Conservation (phyloP, 92 coral and sea anemone genomes). For the Bergia sp. region DNA sequence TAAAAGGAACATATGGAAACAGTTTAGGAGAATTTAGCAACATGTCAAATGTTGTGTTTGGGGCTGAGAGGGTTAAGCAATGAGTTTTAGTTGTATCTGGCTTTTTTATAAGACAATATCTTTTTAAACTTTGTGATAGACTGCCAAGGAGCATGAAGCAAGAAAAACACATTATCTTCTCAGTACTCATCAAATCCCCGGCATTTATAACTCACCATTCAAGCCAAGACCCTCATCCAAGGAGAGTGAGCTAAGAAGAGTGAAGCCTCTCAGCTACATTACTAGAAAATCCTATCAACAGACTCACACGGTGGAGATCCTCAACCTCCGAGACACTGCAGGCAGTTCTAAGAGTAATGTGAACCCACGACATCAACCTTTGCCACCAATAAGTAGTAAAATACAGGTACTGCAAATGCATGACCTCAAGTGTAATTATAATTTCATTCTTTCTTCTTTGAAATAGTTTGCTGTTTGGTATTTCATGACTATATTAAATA, state of each 20-base stretch:
- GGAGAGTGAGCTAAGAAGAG: conserved; percentile 78
- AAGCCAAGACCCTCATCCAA: conserved; percentile 67
- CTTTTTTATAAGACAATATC: too few relatives aligned
- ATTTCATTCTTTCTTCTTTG: too few relatives aligned
- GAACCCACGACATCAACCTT: conserved; percentile 59
- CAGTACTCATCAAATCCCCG: conserved; percentile 94
- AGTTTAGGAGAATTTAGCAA: too few relatives aligned
- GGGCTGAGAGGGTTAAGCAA: too few relatives aligned
- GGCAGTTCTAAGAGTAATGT: conserved; percentile 34
- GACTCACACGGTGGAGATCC: conserved; percentile 62
- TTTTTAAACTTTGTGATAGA: conserved; percentile 42
- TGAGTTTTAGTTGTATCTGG: too few relatives aligned
- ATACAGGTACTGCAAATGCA: conserved; percentile 61
- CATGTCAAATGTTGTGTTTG: too few relatives aligned
- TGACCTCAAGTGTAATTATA: neutral
- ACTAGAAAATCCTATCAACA: conserved; percentile 54
- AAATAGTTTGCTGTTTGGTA: too few relatives aligned
- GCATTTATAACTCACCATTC: conserved; percentile 88
- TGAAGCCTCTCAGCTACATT: conserved; percentile 67
- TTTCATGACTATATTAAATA: too few relatives aligned
- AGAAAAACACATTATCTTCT: conserved; percentile 82
- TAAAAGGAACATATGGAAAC: too few relatives aligned
- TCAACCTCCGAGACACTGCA: conserved; percentile 26
- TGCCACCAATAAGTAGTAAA: conserved; percentile 86
- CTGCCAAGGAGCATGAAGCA: conserved; percentile 73